Evolutionary conservation across 1,140 invertebrate genomes (phyloP).

Genomic region (Trypoxylus dichotomus): DNA sequence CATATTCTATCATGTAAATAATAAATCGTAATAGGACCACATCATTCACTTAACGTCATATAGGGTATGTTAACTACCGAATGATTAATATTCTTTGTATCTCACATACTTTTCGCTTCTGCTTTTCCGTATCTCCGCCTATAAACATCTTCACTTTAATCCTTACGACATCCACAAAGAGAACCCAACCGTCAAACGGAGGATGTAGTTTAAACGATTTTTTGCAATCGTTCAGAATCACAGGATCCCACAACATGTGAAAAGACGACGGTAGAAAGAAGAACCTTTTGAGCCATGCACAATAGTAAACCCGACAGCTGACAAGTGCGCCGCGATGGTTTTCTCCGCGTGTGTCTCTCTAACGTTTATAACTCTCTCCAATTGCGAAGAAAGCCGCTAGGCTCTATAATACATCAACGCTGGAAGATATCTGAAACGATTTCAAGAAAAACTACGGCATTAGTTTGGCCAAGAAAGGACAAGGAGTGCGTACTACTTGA

Average conservation of each 20-base stretch:
- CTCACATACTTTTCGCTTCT: neutral
- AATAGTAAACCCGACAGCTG: neutral
- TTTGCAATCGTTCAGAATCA: neutral
- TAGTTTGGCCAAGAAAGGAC: neutral
- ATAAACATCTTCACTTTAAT: neutral
- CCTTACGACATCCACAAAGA: neutral
- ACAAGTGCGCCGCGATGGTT: neutral
- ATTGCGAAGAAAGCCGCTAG: neutral
- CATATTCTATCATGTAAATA: no score
- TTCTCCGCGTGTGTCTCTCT: neutral
- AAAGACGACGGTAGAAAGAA: neutral
- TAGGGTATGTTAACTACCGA: neutral
- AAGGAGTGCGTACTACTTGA: no score
- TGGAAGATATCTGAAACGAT: neutral
- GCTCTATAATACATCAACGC: neutral
- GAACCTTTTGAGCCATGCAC: neutral
- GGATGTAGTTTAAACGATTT: neutral
- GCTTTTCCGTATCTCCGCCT: neutral
- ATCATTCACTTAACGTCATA: neutral
- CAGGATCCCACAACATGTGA: neutral
- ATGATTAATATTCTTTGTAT: neutral
- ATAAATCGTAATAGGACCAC: neutral
- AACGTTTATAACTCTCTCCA: neutral
- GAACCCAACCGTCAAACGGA: neutral
- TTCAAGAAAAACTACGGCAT: neutral